A percentile compares a stretch with the other conserved stretches of the same genome.
These are phyloP conservation scores for Cantharis rufa DNA, from an alignment of 2,888 invertebrate genomes.

Conservation along the genomic window DNA sequence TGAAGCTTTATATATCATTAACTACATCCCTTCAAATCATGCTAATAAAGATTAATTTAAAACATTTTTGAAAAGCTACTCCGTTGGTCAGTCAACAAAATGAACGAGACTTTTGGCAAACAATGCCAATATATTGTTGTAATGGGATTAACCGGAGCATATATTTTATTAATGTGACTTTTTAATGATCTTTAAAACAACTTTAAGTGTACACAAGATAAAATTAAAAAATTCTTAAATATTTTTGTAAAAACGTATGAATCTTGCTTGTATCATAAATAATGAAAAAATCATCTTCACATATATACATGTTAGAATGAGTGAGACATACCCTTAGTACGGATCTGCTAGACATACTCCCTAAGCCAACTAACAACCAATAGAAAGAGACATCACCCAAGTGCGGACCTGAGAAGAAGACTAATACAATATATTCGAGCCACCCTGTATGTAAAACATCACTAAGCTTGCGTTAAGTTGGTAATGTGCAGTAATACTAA, in stretches of 20 bases:
- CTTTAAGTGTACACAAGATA: neutral
- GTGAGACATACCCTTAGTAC: too few species aligned
- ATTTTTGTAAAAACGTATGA: neutral
- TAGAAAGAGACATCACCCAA: too few species aligned
- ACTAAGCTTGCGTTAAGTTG: too few species aligned
- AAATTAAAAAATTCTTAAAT: neutral
- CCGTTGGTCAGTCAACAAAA: conserved; percentile 12
- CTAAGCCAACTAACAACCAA: too few species aligned
- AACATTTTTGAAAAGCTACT: conserved; percentile 19
- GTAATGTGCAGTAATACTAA: too few species aligned
- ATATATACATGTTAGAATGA: too few species aligned
- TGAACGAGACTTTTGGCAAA: conserved; percentile 25
- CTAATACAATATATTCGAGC: too few species aligned
- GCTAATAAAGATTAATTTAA: conserved; percentile 4
- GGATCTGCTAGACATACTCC: too few species aligned
- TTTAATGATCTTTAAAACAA: conserved; percentile 15
- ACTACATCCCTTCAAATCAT: neutral
- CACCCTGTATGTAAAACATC: too few species aligned
- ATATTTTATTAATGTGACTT: conserved; percentile 23
- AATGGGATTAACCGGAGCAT: conserved; percentile 19
- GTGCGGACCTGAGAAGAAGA: too few species aligned
- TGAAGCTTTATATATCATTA: neutral
- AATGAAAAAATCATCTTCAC: neutral
- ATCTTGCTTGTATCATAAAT: neutral
- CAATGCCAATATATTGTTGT: conserved; percentile 31